Conservation (phyloP, 64 coral and sea anemone species). For the Cladopsammia gracilis region DNA sequence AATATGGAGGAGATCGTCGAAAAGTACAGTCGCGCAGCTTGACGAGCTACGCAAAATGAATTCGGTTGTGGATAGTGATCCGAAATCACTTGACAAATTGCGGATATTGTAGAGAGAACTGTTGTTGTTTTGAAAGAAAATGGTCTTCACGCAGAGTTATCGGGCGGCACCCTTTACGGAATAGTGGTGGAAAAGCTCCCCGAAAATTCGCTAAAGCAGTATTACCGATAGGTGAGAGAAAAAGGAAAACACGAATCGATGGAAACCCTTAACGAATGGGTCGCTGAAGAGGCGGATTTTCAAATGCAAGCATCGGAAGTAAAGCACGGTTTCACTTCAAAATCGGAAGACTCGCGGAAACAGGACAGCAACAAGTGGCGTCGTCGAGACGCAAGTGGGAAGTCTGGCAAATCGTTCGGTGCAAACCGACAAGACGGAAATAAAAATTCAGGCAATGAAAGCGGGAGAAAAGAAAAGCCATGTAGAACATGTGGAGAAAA, state of each 20-base stretch:
- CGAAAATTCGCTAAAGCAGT: slow-evolving; percentile 5
- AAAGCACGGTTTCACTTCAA: not conserved
- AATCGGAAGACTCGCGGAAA: not conserved
- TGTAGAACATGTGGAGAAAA: not conserved
- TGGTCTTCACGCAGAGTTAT: slow-evolving; percentile 59
- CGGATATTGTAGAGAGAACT: slow-evolving; percentile 64
- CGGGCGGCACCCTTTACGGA: slow-evolving; percentile 62
- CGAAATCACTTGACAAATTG: slow-evolving; percentile 61
- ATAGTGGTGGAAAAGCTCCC: slow-evolving; percentile 71
- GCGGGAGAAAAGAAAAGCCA: not conserved
- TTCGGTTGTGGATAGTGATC: slow-evolving; percentile 53
- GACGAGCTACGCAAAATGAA: slow-evolving; percentile 52
- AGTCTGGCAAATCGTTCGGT: not conserved
- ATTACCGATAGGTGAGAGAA: not conserved
- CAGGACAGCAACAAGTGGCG: not conserved
- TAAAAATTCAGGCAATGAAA: not conserved
- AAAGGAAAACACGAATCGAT: not conserved
- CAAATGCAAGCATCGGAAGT: slow-evolving; percentile 4
- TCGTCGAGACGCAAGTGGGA: not conserved
- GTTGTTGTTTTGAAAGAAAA: slow-evolving; percentile 72
- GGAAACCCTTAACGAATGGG: not conserved
- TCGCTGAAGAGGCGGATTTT: not conserved
- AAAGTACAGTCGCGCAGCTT: slow-evolving; percentile 74
- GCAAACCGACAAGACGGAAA: not conserved
- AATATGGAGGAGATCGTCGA: slow-evolving; percentile 69